These are phyloP conservation scores for Meloidogyne exigua DNA, from an alignment of 1,140 invertebrate species.

Conservation along the genomic window DNA sequence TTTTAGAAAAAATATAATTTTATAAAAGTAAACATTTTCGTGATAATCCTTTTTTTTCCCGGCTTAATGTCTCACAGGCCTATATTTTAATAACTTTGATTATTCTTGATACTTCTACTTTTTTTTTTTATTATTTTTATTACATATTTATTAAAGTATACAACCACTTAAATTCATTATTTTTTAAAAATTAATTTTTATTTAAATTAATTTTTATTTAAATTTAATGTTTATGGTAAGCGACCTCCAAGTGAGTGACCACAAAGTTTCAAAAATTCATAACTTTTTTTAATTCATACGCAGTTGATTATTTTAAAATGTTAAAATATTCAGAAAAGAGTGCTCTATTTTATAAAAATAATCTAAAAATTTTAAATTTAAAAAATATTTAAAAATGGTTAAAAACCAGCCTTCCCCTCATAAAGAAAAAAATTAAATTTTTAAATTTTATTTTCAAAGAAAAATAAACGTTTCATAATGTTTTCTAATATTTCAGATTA, in stretches of 20 bases:
- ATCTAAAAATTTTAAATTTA: not conserved
- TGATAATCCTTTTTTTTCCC: not conserved
- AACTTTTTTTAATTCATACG: not conserved
- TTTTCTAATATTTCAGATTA: not conserved
- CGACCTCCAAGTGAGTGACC: not conserved
- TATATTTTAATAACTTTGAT: not conserved
- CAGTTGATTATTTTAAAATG: not conserved
- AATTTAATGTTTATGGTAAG: not conserved
- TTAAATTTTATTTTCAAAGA: not conserved
- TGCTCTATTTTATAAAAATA: not conserved
- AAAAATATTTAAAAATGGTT: not conserved
- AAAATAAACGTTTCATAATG: not conserved
- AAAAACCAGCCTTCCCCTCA: not conserved
- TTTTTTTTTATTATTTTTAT: slow-evolving; percentile 13
- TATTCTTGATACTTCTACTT: not conserved
- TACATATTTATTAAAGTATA: not conserved
- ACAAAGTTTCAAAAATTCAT: not conserved
- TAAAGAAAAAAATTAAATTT: not conserved
- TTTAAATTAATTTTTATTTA: not conserved
- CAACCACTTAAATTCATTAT: not conserved
- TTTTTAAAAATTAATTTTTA: not conserved
- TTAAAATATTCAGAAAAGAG: not conserved
- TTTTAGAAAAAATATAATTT: not conserved
- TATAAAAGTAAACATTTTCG: not conserved
- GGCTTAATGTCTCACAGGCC: not conserved